These are phyloP conservation scores for Phoeniculus purpureus DNA, from an alignment of 2,797 vertebrate species.

Conservation along the genomic window DNA sequence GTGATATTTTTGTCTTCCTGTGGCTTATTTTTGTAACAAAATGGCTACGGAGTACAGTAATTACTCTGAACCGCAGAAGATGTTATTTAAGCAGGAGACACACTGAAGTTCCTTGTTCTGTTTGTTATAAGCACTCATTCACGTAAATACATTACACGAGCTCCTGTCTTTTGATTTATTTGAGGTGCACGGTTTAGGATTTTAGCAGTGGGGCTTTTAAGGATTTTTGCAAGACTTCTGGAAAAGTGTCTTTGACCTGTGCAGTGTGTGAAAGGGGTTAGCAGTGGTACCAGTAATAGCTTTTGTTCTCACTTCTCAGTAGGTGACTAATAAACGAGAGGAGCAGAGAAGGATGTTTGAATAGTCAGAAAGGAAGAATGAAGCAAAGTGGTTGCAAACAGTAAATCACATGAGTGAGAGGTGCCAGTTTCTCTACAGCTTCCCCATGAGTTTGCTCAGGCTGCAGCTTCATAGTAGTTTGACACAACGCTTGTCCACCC, in stretches of 20 bases:
- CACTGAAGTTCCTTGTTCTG: neutral
- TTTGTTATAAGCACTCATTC: neutral
- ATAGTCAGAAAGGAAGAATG: neutral
- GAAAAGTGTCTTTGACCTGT: neutral
- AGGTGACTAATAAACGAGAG: neutral
- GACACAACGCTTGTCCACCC: neutral
- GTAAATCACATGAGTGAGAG: neutral
- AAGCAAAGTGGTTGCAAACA: neutral
- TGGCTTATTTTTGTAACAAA: neutral
- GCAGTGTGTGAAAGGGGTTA: neutral
- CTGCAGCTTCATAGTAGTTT: neutral
- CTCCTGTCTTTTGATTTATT: neutral
- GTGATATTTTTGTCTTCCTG: neutral
- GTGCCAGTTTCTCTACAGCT: neutral
- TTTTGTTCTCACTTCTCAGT: neutral
- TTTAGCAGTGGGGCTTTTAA: neutral
- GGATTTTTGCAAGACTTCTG: neutral
- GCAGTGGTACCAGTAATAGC: neutral
- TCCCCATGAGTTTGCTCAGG: neutral
- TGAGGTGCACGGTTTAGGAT: neutral
- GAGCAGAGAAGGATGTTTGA: neutral
- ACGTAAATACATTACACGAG: rapidly evolving
- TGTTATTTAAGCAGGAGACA: neutral
- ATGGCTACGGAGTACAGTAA: neutral
- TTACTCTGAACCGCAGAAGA: neutral